Evolutionary conservation across 2,888 invertebrate species (phyloP).

Genomic region (Dynastes hyllus): DNA sequence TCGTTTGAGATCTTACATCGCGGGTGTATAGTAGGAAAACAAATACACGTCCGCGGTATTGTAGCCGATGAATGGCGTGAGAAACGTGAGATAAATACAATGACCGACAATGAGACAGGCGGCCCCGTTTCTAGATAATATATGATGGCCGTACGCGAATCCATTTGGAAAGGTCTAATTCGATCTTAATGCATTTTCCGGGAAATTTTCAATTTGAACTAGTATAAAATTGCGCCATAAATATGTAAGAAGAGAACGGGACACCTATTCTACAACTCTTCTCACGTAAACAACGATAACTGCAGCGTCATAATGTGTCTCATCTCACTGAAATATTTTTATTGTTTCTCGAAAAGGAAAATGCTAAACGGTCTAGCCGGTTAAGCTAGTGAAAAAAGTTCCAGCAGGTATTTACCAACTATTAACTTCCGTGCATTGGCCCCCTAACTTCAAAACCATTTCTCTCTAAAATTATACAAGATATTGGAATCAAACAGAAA

Average conservation of each 20-base stretch:
- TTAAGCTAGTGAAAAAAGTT: too few relatives aligned
- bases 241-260: not conserved
- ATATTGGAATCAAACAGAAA: too few relatives aligned
- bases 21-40: conserved; percentile 20
- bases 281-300: too few relatives aligned
- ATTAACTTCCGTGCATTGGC: too few relatives aligned
- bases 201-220: conserved; percentile 7
- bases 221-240: conserved; percentile 2
- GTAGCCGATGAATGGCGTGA: conserved; percentile 55
- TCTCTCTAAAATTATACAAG: too few relatives aligned
- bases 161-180: conserved; percentile 31
- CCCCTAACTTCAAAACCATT: too few relatives aligned
- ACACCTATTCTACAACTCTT: not conserved
- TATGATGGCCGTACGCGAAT: conserved; percentile 18
- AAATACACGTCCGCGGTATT: conserved; percentile 56
- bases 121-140: conserved; percentile 13
- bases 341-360: too few relatives aligned
- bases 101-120: conserved; percentile 36
- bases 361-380: too few relatives aligned
- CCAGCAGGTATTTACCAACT: too few relatives aligned
- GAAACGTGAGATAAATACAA: conserved; percentile 58
- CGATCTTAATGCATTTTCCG: conserved; percentile 4
- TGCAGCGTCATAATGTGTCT: too few relatives aligned
- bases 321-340: too few relatives aligned
- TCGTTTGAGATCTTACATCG: conserved; percentile 22